These are phyloP conservation scores for Leptinotarsa undecemlineata DNA, from an alignment of 1,140 invertebrate genomes.

Conservation along the genomic window DNA sequence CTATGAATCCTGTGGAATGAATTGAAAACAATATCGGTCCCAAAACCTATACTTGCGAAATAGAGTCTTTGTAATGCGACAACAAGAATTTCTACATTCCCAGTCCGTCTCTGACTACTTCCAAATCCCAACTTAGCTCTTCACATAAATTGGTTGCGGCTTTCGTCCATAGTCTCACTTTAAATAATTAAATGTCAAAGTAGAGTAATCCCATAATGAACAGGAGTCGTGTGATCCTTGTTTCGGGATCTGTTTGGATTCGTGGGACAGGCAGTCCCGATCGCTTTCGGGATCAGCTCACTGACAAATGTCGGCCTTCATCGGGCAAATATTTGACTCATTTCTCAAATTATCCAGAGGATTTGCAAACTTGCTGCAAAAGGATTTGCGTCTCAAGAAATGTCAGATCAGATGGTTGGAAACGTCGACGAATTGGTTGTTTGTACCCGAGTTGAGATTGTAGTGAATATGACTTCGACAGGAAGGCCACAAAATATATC, in stretches of 20 bases:
- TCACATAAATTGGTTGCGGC: conserved; percentile 49
- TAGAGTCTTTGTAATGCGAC: no score
- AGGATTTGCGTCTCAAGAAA: conserved; percentile 3
- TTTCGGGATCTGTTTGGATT: conserved; percentile 41
- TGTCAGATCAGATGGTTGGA: no score
- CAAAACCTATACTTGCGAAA: no score
- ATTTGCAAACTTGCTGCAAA: not conserved
- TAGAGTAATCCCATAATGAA: conserved; percentile 50
- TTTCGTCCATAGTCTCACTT: conserved; percentile 47
- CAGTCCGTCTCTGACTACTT: conserved; percentile 25
- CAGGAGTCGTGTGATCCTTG: conserved; percentile 38
- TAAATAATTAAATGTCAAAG: conserved; percentile 53
- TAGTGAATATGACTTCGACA: no score
- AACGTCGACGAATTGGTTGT: no score
- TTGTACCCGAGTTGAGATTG: no score
- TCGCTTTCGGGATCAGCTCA: conserved; percentile 11
- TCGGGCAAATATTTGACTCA: conserved; percentile 34
- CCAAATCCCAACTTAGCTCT: conserved; percentile 37
- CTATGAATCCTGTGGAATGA: no score
- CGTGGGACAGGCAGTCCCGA: conserved; percentile 30
- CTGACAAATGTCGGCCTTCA: conserved; percentile 39
- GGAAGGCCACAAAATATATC: no score
- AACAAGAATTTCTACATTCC: not conserved
- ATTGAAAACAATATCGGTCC: no score
- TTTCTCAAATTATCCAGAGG: conserved; percentile 18